Percentiles rank a stretch among this genome's conserved stretches.
Evolutionary conservation across 92 coral and sea anemone genomes (phyloP).

Genomic region (Isaurus tuberculatus): DNA sequence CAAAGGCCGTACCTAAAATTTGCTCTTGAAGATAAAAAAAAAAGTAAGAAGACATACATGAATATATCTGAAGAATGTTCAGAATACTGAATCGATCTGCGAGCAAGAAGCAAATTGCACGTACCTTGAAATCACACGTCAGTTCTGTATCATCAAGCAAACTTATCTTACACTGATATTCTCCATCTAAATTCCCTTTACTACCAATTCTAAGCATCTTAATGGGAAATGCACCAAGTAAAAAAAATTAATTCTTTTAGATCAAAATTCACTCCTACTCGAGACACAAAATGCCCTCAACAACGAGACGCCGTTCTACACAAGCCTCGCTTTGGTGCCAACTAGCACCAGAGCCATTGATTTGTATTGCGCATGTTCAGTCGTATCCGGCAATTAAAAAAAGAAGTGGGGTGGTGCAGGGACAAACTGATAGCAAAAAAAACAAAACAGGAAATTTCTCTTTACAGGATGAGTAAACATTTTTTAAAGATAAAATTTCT

Average conservation of each 20-base stretch:
- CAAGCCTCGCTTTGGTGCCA: slow-evolving; percentile 31
- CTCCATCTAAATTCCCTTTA: slow-evolving; percentile 88
- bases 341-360: not conserved
- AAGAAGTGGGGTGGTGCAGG: not conserved
- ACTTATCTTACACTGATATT: slow-evolving; percentile 92
- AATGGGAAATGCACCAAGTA: not conserved
- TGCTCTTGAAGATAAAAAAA: not conserved
- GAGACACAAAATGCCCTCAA: slow-evolving; percentile 28
- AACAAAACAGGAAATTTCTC: too few species aligned
- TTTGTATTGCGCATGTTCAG: slow-evolving; percentile 25
- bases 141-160: slow-evolving; percentile 96
- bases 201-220: slow-evolving; percentile 87
- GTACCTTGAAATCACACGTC: slow-evolving; percentile 98
- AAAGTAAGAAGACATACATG: not conserved
- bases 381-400: not conserved
- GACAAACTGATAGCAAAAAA: not conserved
- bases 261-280: not conserved
- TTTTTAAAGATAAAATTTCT: too few species aligned
- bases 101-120: slow-evolving; percentile 45
- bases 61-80: not conserved
- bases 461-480: too few species aligned
- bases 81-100: slow-evolving; percentile 2
- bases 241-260: not conserved
- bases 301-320: slow-evolving; percentile 27
- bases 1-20: not conserved